Evolutionary conservation across 1,140 invertebrate species (phyloP).

Genomic region (Drosophila nebulosa): DNA sequence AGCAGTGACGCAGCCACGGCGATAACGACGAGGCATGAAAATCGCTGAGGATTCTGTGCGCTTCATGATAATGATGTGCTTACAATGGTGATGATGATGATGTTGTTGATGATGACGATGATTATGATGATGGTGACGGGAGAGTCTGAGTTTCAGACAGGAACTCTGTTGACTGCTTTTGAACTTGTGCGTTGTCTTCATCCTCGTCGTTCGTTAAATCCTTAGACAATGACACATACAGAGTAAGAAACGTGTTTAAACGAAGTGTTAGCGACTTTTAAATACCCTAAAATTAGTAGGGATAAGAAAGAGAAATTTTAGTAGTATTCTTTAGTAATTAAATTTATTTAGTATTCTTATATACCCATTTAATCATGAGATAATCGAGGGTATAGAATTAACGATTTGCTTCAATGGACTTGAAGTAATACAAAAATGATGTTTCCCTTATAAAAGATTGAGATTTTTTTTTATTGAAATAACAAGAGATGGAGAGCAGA

Average conservation of each 20-base stretch:
- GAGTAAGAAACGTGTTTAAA: background rate
- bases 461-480: slow-evolving; percentile 36
- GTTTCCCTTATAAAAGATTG: slow-evolving; percentile 26
- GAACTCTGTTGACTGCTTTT: slow-evolving; percentile 67
- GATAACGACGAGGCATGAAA: slow-evolving; percentile 54
- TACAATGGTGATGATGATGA: slow-evolving; percentile 12
- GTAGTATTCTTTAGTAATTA: no score
- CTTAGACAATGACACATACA: slow-evolving; percentile 54
- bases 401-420: background rate
- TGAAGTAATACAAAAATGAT: background rate
- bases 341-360: background rate
- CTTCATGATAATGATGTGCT: slow-evolving; percentile 25
- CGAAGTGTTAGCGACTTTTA: background rate
- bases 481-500: background rate
- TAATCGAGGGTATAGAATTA: background rate
- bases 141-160: slow-evolving; percentile 33
- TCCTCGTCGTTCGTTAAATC: slow-evolving; percentile 27
- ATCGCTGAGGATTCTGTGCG: slow-evolving; percentile 36
- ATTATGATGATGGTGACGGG: slow-evolving; percentile 2
- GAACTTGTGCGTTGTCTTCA: slow-evolving; percentile 58
- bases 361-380: background rate
- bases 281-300: background rate
- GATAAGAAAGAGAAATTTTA: no score
- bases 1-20: slow-evolving; percentile 5
- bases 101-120: slow-evolving; percentile 29